Conservation (phyloP, 2,797 vertebrate species). For the Tokudaia tokunoshimensis region DNA sequence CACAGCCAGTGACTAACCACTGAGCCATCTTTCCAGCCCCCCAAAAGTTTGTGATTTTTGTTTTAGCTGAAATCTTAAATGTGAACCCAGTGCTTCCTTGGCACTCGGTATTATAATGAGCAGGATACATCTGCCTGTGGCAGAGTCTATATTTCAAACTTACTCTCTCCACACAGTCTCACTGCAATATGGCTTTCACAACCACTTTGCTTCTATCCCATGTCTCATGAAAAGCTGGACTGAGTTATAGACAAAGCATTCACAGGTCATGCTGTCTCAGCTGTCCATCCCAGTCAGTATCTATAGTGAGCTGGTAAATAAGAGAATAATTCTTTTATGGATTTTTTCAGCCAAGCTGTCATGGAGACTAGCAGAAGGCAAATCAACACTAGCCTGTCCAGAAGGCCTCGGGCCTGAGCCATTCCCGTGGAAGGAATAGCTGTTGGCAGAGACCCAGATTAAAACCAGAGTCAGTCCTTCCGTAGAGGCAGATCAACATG, state of each 20-base stretch:
- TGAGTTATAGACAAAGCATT: slow-evolving; percentile 7
- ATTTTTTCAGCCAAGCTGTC: neutral
- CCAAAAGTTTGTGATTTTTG: neutral
- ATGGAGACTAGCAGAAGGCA: neutral
- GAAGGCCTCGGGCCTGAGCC: neutral
- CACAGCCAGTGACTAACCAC: neutral
- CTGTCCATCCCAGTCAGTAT: neutral
- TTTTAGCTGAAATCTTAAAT: neutral
- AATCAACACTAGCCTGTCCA: neutral
- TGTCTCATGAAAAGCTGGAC: neutral
- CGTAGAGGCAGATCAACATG: neutral
- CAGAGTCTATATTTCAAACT: neutral
- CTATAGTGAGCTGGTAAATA: neutral
- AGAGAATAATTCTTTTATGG: neutral
- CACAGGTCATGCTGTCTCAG: neutral
- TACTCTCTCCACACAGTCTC: neutral
- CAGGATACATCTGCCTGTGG: neutral
- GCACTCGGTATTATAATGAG: neutral
- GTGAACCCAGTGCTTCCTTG: slow-evolving; percentile 7
- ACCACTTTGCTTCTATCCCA: slow-evolving; percentile 12
- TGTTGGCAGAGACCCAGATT: neutral
- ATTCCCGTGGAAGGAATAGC: neutral
- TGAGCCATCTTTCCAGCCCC: neutral
- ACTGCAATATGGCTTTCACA: neutral
- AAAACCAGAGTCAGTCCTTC: neutral